Evolutionary conservation across 2,113 vertebrate genomes (phyloP).

Genomic region (Neopipo cinnamomea): DNA sequence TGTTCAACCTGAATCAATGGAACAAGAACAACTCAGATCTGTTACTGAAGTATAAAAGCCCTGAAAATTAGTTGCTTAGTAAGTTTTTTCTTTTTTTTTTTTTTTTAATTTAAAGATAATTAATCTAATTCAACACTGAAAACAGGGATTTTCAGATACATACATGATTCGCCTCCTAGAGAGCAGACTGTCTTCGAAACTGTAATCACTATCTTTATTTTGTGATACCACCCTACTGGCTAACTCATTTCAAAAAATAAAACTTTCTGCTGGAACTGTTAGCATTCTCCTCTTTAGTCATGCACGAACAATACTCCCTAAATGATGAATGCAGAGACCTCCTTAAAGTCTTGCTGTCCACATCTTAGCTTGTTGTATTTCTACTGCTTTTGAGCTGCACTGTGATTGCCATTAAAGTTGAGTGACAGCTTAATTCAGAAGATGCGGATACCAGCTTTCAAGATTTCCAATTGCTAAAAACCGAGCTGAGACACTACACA

Average conservation of each 20-base stretch:
- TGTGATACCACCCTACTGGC: background rate
- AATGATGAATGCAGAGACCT: background rate
- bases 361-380: constrained; percentile 2
- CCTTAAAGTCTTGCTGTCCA: background rate
- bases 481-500: constrained; percentile 26
- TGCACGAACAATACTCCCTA: background rate
- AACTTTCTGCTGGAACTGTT: constrained; percentile 14
- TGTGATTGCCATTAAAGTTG: constrained; percentile 1
- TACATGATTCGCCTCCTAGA: background rate
- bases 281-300: background rate
- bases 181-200: background rate
- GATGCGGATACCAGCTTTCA: background rate
- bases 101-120: background rate
- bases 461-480: constrained; percentile 58
- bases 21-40: background rate
- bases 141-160: background rate
- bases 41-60: background rate
- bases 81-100: background rate
- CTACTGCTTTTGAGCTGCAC: constrained; percentile 27
- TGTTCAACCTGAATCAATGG: background rate
- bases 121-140: background rate
- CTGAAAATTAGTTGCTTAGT: background rate
- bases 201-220: background rate
- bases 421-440: constrained; percentile 46
- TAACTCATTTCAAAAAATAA: background rate